Evolutionary conservation across 2,888 invertebrate species (phyloP), one percentile per base, ranked within the genome.

Genomic region (Reticulitermes lucifugus): DNA sequence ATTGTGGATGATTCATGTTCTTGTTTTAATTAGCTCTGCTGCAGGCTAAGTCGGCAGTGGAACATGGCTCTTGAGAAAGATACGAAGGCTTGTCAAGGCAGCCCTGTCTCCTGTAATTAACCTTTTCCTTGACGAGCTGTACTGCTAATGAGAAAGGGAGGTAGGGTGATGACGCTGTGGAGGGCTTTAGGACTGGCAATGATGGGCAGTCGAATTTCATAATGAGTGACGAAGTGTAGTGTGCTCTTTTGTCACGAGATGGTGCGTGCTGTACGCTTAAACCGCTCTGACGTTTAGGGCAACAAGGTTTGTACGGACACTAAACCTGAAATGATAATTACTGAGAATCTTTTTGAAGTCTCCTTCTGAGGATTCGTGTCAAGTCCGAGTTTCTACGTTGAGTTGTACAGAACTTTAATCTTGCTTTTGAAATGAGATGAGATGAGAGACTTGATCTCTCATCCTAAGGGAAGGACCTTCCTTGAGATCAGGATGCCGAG

Each of bases 101-200:
- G 9, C 65, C 14, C n/a, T 65, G 65, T 25, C 25, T 79, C 79
- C 79, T 43, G 81, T 81, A 81, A 81, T 81, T 81, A 81, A 81
- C 41, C 65, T 65, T 46, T 81, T 70, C 81, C 77, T 77, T 77
- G 77, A 77, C 14, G 77, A 77, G 77, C 51, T 46, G 6, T 46
- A 43, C 41, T 46, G 77, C 77, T 77, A 77, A 77, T 77, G 77
- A 77, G 73, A 10, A 14, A 73, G 77, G 46, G 77, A 25, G 35
- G 35, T 35, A 35, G 77, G 77, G 41, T 77, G 77, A n/a, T 46
- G 46, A 77, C 77, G 43, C 46, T 22, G 35, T 46, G 22, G 43
- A 77, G 51, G 77, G 41, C 29, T 77, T 41, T 41, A 10, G n/a
- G 43, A 43, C 77, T 77, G 46, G 22, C 4, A 21, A 43, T 77